Base-by-base conservation (phyloP, 1,140 invertebrate genomes). In the Palaemon carinicauda region DNA sequence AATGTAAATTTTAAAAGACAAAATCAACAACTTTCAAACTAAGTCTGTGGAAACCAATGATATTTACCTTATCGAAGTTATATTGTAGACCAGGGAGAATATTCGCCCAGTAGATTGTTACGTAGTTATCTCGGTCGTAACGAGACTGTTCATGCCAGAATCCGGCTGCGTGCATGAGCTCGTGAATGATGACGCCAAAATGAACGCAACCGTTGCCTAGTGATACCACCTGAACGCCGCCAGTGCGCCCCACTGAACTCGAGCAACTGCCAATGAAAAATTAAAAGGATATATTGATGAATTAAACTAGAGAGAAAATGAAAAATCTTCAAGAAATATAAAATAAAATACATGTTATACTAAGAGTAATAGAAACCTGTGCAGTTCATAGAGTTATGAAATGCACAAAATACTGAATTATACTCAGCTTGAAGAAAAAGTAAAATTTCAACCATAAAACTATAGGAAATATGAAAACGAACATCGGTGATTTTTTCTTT, bases 141-240 rank as follows among this genome's bases (percentile, higher is more conserved):
- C 96, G 93, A 89, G 95, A 96, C 90, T 97, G 96, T 90, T 97
- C 96, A 90, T 98, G 96, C 90, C 96, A 93, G 91, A 97, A 97
- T 1, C 86, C 91, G 15, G 65, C 65, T 14, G 65, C 65, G 65
- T 69, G 65, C 65, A 69, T 69, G 24, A 69, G 65, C 29, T 98
- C 96, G 89, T 98, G 96, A 27, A 96, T 92, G 21, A 95, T 92
- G 0, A 95, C 96, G 7, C 90, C 90, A 19, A 95, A 95, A 15
- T 90, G 90, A 0, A 96, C 92, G 90, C 96, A 97, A 3, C 95
- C 95, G 0, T 95, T 95, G 0, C 92, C 92, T 1, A 93, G 89
- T 1, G 92, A 92, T 15, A 93, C 88, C 1, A 89, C 88, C 86
- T 93, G 93, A 1, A 85, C 81, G 24, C 93, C 92, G 4, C 92